These are phyloP conservation scores for Lepidurus apus DNA, from an alignment of 1,140 invertebrate genomes.

Conservation along the genomic window DNA sequence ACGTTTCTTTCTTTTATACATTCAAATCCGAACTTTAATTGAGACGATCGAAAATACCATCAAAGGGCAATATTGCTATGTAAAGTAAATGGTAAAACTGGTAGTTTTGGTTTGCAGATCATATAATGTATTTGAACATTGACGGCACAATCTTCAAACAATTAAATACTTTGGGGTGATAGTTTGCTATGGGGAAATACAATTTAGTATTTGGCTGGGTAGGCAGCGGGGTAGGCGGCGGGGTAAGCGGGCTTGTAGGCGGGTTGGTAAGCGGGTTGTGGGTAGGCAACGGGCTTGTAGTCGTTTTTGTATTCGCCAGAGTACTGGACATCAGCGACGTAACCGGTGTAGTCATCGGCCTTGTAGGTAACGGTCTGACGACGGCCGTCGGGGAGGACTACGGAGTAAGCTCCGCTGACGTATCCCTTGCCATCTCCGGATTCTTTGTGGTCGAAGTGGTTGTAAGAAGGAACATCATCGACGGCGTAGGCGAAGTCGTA, in stretches of 20 bases:
- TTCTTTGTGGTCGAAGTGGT: slow-evolving; percentile 68
- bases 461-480: slow-evolving; percentile 58
- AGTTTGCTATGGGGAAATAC: neutral
- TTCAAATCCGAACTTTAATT: no score
- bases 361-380: slow-evolving; percentile 69
- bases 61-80: no score
- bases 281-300: slow-evolving; percentile 23
- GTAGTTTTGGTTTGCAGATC: neutral
- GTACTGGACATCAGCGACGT: slow-evolving; percentile 69
- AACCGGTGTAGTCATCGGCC: slow-evolving; percentile 69
- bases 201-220: slow-evolving; percentile 24
- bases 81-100: no score
- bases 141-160: neutral
- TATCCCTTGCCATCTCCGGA: slow-evolving; percentile 52
- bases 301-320: slow-evolving; percentile 60
- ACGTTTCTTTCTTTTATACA: no score
- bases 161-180: neutral
- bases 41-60: no score
- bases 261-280: slow-evolving; percentile 22
- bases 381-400: slow-evolving; percentile 67
- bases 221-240: slow-evolving; percentile 13
- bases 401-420: slow-evolving; percentile 65
- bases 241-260: slow-evolving; percentile 31
- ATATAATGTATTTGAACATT: slow-evolving; percentile 1
- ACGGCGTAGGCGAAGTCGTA: slow-evolving; percentile 71